Conservation (phyloP, 2,888 invertebrate genomes). For the Lacanobia wlatinum region DNA sequence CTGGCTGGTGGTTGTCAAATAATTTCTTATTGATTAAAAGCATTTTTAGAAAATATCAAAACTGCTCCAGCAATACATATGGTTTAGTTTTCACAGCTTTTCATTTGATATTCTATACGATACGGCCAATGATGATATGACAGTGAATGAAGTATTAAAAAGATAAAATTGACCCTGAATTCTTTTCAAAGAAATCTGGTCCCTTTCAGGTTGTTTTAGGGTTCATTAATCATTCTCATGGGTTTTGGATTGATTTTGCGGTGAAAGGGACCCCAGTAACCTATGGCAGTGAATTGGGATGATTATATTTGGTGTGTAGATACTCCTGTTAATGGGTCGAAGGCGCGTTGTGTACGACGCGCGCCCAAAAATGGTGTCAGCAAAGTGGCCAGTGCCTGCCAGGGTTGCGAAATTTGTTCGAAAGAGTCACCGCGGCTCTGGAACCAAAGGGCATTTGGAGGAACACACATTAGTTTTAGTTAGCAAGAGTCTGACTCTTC, state of each 20-base stretch:
- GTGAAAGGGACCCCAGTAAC: too few species aligned
- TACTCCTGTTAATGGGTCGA: background rate
- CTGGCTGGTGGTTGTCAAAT: too few species aligned
- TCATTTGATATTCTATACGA: background rate
- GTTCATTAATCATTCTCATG: slow-evolving; percentile 3
- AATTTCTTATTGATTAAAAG: background rate
- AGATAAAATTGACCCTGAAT: background rate
- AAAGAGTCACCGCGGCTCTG: too few species aligned
- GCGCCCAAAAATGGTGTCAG: too few species aligned
- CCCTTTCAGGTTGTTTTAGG: background rate
- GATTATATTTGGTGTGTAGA: background rate
- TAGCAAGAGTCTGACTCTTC: too few species aligned
- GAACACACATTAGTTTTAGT: too few species aligned
- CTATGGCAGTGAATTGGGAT: background rate
- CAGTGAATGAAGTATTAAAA: background rate
- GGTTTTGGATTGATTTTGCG: background rate
- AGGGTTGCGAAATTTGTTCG: too few species aligned
- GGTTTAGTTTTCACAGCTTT: background rate
- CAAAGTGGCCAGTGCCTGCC: too few species aligned
- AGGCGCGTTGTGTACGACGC: too few species aligned
- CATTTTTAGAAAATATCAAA: background rate
- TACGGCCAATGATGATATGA: too few species aligned
- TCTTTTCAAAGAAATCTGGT: background rate
- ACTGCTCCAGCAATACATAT: background rate
- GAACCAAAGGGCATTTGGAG: too few species aligned